Evolutionary conservation across 2,797 vertebrate species (phyloP).

Genomic region (Falco rusticolus): DNA sequence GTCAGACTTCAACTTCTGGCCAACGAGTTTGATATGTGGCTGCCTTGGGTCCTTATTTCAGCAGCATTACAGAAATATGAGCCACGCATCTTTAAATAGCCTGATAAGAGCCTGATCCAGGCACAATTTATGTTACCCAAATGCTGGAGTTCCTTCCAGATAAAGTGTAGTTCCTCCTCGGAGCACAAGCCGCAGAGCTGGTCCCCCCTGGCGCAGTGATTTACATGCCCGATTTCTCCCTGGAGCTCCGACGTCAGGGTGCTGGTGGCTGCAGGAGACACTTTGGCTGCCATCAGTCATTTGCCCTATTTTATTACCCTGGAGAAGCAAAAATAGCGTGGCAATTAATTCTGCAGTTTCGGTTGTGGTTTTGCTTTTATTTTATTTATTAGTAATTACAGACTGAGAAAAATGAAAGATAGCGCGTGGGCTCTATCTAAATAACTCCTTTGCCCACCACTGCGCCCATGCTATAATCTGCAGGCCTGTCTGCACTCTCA

Average conservation of each 20-base stretch:
- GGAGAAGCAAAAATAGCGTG: background rate
- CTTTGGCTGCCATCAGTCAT: background rate
- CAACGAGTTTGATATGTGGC: background rate
- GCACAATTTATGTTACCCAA: background rate
- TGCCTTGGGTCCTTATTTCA: background rate
- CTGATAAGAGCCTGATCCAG: background rate
- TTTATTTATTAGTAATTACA: slow-evolving; percentile 28
- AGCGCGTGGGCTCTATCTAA: background rate
- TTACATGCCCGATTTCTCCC: background rate
- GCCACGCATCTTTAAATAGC: background rate
- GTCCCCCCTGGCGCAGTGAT: rapidly evolving
- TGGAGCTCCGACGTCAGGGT: background rate
- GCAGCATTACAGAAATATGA: background rate
- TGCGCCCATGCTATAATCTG: background rate
- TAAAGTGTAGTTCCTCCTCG: background rate
- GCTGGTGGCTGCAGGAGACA: background rate
- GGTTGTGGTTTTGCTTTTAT: background rate
- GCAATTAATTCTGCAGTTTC: background rate
- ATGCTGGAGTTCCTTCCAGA: background rate
- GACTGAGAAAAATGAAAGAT: background rate
- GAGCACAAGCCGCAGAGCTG: background rate
- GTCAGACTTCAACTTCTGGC: background rate
- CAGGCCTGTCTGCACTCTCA: slow-evolving; percentile 25
- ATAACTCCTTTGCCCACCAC: slow-evolving; percentile 16
- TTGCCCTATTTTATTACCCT: background rate